These are phyloP conservation scores for Erebia epiphron DNA, from an alignment of 2,888 invertebrate species.

Conservation along the genomic window DNA sequence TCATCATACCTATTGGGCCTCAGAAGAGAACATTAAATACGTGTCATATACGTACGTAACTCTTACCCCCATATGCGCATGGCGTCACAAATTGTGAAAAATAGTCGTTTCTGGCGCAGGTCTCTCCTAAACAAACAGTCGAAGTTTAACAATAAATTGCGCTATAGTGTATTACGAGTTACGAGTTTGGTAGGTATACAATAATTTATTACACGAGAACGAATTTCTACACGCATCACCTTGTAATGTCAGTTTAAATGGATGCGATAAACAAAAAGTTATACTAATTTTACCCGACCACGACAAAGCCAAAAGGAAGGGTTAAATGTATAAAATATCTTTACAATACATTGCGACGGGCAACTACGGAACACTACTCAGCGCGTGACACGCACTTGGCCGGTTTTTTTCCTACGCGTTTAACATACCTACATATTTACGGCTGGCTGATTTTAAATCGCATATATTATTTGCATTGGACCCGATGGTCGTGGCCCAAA, in stretches of 20 bases:
- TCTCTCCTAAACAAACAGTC: slow-evolving; percentile 42
- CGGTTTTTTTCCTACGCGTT: slow-evolving; percentile 23
- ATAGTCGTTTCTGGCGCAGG: slow-evolving; percentile 47
- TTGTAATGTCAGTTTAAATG: neutral
- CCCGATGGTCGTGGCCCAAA: slow-evolving; percentile 27
- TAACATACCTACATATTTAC: slow-evolving; percentile 35
- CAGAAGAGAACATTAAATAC: neutral
- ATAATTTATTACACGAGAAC: slow-evolving; percentile 40
- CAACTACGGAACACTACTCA: too few relatives aligned
- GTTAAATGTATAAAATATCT: too few relatives aligned
- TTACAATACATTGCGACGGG: too few relatives aligned
- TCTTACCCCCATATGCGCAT: slow-evolving; percentile 30
- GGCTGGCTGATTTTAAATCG: slow-evolving; percentile 41
- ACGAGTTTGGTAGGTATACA: slow-evolving; percentile 43
- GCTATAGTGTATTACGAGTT: slow-evolving; percentile 48
- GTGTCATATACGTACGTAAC: slow-evolving; percentile 18
- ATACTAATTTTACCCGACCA: neutral
- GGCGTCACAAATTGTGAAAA: slow-evolving; percentile 56
- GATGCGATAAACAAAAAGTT: neutral
- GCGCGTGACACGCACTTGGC: too few relatives aligned
- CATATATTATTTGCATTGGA: slow-evolving; percentile 38
- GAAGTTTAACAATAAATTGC: slow-evolving; percentile 56
- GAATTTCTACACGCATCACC: neutral
- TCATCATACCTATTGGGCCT: too few relatives aligned
- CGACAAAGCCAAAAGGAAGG: too few relatives aligned